A percentile compares a stretch with the other conserved stretches of the same genome.
These are phyloP conservation scores for Tragelaphus scriptus DNA, from an alignment of 2,113 vertebrate species.

Conservation along the genomic window DNA sequence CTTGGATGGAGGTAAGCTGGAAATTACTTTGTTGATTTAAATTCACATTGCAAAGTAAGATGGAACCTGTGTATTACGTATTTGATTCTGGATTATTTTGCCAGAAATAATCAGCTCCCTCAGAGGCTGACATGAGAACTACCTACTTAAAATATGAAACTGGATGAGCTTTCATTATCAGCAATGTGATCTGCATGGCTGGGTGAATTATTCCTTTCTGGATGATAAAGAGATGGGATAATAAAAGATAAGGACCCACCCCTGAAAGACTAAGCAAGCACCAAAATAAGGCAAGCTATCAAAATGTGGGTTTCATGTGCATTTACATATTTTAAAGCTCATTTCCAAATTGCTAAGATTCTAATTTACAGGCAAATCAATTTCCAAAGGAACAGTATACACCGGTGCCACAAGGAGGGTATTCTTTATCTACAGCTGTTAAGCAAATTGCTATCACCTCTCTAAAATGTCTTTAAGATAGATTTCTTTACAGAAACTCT, in stretches of 20 bases:
- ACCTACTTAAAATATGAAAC: conserved; percentile 20
- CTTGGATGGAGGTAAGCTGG: not conserved
- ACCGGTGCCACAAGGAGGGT: too few species aligned
- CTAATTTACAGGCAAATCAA: too few species aligned
- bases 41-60: not conserved
- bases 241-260: not conserved
- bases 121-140: not conserved
- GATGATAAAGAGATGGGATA: not conserved
- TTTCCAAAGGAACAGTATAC: too few species aligned
- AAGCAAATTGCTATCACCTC: too few species aligned
- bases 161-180: not conserved
- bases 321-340: conserved; percentile 13
- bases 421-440: too few species aligned
- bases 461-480: too few species aligned
- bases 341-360: too few species aligned
- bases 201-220: not conserved
- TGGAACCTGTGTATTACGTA: not conserved
- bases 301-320: not conserved
- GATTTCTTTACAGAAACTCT: too few species aligned
- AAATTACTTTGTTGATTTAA: not conserved
- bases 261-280: not conserved
- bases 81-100: conserved; percentile 26
- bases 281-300: not conserved
- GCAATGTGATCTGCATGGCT: not conserved
- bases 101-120: not conserved